Base-by-base conservation (phyloP, 2,888 invertebrate genomes). In the Meganola albula region DNA sequence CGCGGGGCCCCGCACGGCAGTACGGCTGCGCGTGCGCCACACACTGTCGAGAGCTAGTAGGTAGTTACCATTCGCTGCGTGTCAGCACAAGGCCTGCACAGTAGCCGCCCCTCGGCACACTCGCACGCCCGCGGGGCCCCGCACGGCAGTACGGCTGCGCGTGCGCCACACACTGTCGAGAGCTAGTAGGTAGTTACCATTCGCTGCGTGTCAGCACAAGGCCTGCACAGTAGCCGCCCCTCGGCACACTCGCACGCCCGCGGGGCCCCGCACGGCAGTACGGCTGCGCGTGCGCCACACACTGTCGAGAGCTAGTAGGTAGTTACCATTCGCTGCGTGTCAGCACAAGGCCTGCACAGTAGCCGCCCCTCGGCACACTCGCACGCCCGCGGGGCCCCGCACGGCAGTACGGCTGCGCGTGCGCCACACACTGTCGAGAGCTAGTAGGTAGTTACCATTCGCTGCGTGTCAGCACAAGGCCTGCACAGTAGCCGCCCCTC, bases 231-330 rank as follows among this genome's bases (percentile, higher is more conserved):
- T 40, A 85, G 63, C 1, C 68, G 37, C 1, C 65, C 67, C 43
- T 69, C 70, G 48, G 78, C 66, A 37, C 85, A 86, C 68, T 85
- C 85, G 69, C 85, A 86, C 56, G 74, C 66, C 45, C 74, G 71
- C 37, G 63, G 4, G 20, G 44, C 4, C 36, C 12, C 24, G 20
- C 24, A 40, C 74, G 67, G 3, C 60, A n/a, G 53, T 10, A 41
- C 40, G 9, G 69, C 16, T 16, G 16, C 6, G 6, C 6, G 16
- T 16, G 16, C 16, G 16, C 6, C 16, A 16, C n/a, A n/a, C n/a
- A n/a, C n/a, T n/a, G n/a, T n/a, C n/a, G n/a, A n/a, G n/a, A n/a
- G 16, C 4, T 16, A 16, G 6, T 16, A 16, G 16, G 16, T 16
- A 20, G 4, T 5, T 12, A 13, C 74, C 48, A 65, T 55, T 12